These are phyloP conservation scores for Cephus nigrinus DNA, from an alignment of 2,888 invertebrate species.

Conservation along the genomic window DNA sequence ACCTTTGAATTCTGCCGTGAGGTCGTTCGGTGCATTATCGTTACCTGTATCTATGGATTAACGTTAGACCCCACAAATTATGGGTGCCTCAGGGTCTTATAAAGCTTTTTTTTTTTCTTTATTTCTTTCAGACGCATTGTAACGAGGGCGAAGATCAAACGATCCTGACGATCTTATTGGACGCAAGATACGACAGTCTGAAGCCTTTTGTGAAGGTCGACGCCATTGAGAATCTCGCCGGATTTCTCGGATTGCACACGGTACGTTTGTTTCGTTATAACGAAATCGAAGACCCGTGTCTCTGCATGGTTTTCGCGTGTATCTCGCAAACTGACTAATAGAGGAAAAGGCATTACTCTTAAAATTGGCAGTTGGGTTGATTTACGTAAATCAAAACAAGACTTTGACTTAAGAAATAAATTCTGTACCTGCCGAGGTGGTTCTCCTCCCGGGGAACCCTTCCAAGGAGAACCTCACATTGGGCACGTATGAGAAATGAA, in stretches of 20 bases:
- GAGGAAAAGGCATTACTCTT: neutral
- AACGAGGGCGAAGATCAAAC: constrained; percentile 68
- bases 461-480: neutral
- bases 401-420: neutral
- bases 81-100: neutral
- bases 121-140: constrained; percentile 57
- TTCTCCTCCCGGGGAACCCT: neutral
- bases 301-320: neutral
- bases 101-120: neutral
- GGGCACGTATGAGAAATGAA: neutral
- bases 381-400: neutral
- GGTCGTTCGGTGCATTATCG: neutral
- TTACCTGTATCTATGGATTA: neutral
- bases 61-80: neutral
- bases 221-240: constrained; percentile 78
- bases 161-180: constrained; percentile 76
- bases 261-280: constrained; percentile 62
- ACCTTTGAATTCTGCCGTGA: neutral
- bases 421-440: neutral
- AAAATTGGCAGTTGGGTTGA: neutral
- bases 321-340: neutral
- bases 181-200: constrained; percentile 74
- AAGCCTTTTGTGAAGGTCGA: constrained; percentile 74
- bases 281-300: neutral
- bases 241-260: constrained; percentile 76